Conservation (phyloP, 1,140 invertebrate genomes). For the Parasteatoda tepidariorum region DNA sequence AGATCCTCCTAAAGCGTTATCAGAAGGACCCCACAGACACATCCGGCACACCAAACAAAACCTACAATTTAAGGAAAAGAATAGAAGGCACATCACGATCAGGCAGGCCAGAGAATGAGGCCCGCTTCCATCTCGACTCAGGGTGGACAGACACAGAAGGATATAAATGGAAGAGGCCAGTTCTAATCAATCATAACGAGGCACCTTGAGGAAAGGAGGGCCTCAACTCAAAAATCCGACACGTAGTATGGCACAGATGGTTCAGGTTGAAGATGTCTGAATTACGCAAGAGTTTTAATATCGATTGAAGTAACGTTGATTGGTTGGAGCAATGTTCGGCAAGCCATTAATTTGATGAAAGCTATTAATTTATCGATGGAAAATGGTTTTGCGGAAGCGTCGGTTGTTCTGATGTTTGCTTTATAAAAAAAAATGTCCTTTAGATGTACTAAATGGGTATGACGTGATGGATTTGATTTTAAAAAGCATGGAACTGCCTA, state of each 20-base stretch:
- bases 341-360: neutral
- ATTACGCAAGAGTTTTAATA: slow-evolving; percentile 21
- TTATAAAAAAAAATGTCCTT: too few species aligned
- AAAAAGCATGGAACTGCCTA: too few species aligned
- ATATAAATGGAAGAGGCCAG: slow-evolving; percentile 53
- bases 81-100: neutral
- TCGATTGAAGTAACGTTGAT: neutral
- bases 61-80: slow-evolving; percentile 29
- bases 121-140: neutral
- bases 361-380: neutral
- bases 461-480: too few species aligned
- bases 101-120: neutral
- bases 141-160: slow-evolving; percentile 51
- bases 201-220: neutral
- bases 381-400: neutral
- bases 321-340: neutral
- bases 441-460: too few species aligned
- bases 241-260: neutral
- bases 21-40: slow-evolving; percentile 38
- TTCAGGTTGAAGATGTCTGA: neutral
- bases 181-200: slow-evolving; percentile 45
- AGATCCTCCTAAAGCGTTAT: too few species aligned
- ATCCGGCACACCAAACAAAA: slow-evolving; percentile 9
- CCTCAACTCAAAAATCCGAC: neutral
- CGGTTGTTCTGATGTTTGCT: too few species aligned